These are phyloP conservation scores for Scaptomyza flava DNA, from an alignment of 2,888 invertebrate genomes.

Conservation along the genomic window DNA sequence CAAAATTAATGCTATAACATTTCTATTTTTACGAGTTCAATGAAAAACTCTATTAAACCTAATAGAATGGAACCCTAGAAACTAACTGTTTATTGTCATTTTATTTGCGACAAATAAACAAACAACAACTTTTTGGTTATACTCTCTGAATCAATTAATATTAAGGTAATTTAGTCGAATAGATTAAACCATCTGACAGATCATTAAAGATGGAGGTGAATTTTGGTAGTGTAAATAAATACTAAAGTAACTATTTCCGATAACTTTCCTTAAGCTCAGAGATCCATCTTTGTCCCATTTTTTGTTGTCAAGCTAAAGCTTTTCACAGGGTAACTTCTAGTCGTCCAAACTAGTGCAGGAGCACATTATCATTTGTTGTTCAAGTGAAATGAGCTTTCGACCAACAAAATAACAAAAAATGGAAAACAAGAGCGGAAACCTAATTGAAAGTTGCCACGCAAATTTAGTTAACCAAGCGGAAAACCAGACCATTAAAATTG, in stretches of 20 bases:
- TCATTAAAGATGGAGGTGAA: too few species aligned
- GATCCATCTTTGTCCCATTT: too few species aligned
- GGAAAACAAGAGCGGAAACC: constrained; percentile 57
- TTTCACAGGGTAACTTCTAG: neutral
- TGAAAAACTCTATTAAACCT: constrained; percentile 59
- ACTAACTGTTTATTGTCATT: constrained; percentile 46
- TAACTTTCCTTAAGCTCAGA: too few species aligned
- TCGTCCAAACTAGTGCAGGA: constrained; percentile 3
- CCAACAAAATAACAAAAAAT: constrained; percentile 25
- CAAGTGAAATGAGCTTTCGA: constrained; percentile 54
- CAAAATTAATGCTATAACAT: constrained; percentile 68
- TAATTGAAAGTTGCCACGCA: constrained; percentile 81
- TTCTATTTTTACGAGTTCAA: constrained; percentile 76
- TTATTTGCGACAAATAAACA: constrained; percentile 78
- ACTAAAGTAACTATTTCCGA: too few species aligned
- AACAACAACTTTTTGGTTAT: constrained; percentile 43
- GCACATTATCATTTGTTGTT: constrained; percentile 23
- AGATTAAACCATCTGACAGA: too few species aligned
- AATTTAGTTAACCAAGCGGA: constrained; percentile 80
- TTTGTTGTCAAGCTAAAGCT: neutral
- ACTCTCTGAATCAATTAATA: neutral
- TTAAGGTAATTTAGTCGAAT: neutral
- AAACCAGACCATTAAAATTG: constrained; percentile 79
- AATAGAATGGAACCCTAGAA: constrained; percentile 32
- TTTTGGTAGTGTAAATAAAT: too few species aligned